Base-by-base conservation (phyloP, 2,113 vertebrate species). In the Naja naja region DNA sequence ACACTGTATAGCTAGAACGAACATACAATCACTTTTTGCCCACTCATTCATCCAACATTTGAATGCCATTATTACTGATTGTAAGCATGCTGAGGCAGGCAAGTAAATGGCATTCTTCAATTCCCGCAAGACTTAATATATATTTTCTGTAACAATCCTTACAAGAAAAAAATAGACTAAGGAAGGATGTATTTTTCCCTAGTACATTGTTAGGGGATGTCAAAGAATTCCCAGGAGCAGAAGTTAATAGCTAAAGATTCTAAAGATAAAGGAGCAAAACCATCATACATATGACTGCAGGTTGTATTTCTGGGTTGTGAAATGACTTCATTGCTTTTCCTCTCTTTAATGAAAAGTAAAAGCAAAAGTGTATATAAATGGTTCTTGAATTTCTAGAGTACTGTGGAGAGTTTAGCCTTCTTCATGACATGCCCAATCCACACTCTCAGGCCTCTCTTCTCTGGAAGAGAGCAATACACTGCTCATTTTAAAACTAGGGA, bases 191-290 rank as follows among this genome's bases (percentile, higher is more conserved):
- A 94, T 10, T 14, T 93, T 91, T 60, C 86, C 25, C 93, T 90
- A 22, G 0, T 22, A 54, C 22, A 52, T 39, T 0, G 0, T 81
- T 60, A 43, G 87, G 58, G 89, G 90, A 85, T 95, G 97, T 96
- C 90, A 16, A 93, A 12, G 8, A 16, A 90, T 89, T 89, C 64
- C 89, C 87, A 92, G 93, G 95, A 96, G 96, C 90, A 52, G 89
- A 90, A 90, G 90, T 93, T 95, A 96, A 96, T 89, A 43, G 88
- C 60, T 93, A 94, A 96, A 90, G 30, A 90, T 93, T 58, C 54
- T 85, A 86, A 93, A 86, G 69, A 60, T 86, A 90, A 93, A 90
- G 25, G 20, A 10, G 12, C 43, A 90, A 52, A 16, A 49, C 54
- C 27, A 9, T 52, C 12, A 52, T 30, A 60, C 60, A 23, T 52